These are phyloP conservation scores for Trachops cirrhosus DNA, from an alignment of 2,797 vertebrate genomes.

Conservation along the genomic window DNA sequence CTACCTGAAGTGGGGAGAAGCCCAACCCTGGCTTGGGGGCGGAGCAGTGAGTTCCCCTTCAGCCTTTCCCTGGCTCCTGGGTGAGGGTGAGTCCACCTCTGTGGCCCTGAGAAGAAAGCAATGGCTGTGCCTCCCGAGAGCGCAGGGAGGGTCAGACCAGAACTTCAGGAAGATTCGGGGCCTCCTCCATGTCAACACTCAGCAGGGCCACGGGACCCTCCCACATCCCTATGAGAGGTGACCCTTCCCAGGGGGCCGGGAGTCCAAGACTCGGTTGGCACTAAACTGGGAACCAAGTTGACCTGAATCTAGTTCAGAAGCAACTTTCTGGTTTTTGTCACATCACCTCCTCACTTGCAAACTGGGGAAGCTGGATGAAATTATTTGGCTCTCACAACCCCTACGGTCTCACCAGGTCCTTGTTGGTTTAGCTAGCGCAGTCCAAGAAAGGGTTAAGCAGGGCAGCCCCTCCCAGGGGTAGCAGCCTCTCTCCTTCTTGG, in stretches of 20 bases:
- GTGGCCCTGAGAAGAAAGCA: not conserved
- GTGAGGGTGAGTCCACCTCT: not conserved
- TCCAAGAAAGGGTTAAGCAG: not conserved
- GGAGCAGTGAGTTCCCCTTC: not conserved
- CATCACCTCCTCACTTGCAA: not conserved
- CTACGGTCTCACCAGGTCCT: not conserved
- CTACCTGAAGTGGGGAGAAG: not conserved
- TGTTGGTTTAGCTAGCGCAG: not conserved
- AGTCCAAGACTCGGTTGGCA: not conserved
- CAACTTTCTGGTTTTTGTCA: not conserved
- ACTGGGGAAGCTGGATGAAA: not conserved
- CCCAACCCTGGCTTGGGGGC: not conserved
- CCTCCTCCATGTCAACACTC: not conserved
- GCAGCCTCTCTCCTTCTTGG: not conserved
- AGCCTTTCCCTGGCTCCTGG: not conserved
- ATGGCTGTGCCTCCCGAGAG: not conserved
- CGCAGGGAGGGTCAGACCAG: not conserved
- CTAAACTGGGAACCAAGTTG: not conserved
- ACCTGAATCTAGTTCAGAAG: not conserved
- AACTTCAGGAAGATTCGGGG: not conserved
- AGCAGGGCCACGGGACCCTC: fast-evolving
- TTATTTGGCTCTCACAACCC: not conserved
- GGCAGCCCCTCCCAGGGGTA: not conserved
- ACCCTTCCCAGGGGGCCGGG: not conserved
- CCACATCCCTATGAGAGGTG: not conserved